Evolutionary conservation across 2,113 vertebrate species (phyloP).

Genomic region (Psilopsiagon aurifrons): DNA sequence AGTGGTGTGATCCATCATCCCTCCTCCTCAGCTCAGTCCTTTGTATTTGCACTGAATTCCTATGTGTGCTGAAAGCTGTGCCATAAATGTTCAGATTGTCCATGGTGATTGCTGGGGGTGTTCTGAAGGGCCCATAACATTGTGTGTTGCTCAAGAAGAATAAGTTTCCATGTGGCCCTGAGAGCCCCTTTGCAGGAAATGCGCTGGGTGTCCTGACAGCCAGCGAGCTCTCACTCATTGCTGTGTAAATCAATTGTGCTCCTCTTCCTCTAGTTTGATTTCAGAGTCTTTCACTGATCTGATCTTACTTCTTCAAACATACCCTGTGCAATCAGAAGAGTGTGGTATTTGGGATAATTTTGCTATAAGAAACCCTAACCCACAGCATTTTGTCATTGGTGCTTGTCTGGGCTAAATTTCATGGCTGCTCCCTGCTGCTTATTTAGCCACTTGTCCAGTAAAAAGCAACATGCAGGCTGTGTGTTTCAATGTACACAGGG

Average conservation of each 20-base stretch:
- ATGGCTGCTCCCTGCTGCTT: not conserved
- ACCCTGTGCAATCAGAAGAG: not conserved
- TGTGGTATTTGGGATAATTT: not conserved
- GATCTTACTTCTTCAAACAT: not conserved
- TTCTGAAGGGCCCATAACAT: not conserved
- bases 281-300: not conserved
- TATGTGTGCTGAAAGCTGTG: not conserved
- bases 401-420: not conserved
- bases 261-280: not conserved
- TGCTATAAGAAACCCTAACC: not conserved
- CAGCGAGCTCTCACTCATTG: rapidly evolving
- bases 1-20: not conserved
- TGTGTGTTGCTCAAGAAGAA: not conserved
- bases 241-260: not conserved
- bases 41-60: not conserved
- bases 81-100: not conserved
- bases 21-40: not conserved
- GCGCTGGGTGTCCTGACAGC: not conserved
- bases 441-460: not conserved
- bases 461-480: not conserved
- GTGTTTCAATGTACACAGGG: not conserved
- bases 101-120: not conserved
- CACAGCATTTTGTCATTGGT: not conserved
- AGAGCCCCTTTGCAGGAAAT: not conserved
- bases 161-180: not conserved